Evolutionary conservation across 1,140 invertebrate genomes (phyloP).

Genomic region (Nixonia krombeini): DNA sequence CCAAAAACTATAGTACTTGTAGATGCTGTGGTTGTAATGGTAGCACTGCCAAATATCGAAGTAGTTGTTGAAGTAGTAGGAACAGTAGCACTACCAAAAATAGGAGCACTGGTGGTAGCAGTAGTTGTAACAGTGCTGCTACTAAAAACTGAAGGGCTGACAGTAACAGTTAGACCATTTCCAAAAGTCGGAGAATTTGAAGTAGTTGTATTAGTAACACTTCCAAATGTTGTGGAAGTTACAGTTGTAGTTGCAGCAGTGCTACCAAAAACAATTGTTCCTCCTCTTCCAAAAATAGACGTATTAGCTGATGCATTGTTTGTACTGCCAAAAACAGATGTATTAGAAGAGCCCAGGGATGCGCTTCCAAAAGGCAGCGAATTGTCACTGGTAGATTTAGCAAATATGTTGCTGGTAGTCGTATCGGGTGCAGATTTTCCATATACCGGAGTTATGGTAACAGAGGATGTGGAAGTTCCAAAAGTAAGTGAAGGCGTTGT

Average conservation of each 20-base stretch:
- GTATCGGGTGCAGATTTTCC: slow-evolving; percentile 11
- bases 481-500: slow-evolving; percentile 29
- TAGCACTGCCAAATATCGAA: background rate
- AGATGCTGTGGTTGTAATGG: background rate
- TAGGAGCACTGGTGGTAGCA: background rate
- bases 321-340: slow-evolving; percentile 27
- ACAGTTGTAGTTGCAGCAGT: background rate
- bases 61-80: slow-evolving; percentile 10
- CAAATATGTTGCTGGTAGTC: slow-evolving; percentile 9
- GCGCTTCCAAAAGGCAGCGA: background rate
- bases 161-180: background rate
- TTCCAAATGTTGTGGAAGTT: background rate
- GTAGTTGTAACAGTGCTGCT: background rate
- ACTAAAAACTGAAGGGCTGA: background rate
- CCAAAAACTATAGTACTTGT: too few species aligned
- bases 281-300: slow-evolving; percentile 44
- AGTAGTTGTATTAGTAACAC: background rate
- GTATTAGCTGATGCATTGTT: background rate
- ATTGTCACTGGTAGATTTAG: slow-evolving; percentile 2
- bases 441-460: slow-evolving; percentile 31
- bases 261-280: slow-evolving; percentile 12
- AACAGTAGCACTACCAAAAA: slow-evolving; percentile 4
- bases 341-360: slow-evolving; percentile 4
- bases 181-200: background rate
- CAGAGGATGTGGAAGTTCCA: slow-evolving; percentile 10